Percentiles rank a stretch among this genome's conserved stretches.
These are phyloP conservation scores for Nomia melanderi DNA, from an alignment of 1,140 invertebrate species.

Conservation along the genomic window DNA sequence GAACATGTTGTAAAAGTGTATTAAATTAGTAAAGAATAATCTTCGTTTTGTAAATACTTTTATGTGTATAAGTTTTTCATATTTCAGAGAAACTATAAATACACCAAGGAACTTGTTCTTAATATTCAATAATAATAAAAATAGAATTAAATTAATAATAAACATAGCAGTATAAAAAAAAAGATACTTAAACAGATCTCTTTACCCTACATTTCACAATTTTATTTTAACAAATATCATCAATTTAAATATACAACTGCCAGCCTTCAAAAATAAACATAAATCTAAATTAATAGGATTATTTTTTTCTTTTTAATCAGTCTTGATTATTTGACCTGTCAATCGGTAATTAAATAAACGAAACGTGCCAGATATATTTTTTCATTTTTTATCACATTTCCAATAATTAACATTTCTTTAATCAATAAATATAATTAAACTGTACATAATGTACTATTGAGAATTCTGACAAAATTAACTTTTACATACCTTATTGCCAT, in stretches of 20 bases:
- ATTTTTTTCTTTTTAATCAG: neutral
- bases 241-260: neutral
- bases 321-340: neutral
- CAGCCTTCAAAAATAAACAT: slow-evolving; percentile 18
- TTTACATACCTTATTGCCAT: too few species aligned
- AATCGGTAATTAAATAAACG: neutral
- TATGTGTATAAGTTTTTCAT: slow-evolving; percentile 26
- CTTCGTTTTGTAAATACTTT: slow-evolving; percentile 31
- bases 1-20: slow-evolving; percentile 20
- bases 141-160: slow-evolving; percentile 14
- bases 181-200: slow-evolving; percentile 5
- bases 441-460: neutral
- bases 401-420: neutral
- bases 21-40: slow-evolving; percentile 18
- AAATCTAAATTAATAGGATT: slow-evolving; percentile 1
- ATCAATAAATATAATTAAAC: neutral
- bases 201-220: neutral
- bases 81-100: neutral
- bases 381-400: neutral
- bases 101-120: slow-evolving; percentile 20
- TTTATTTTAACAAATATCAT: slow-evolving; percentile 21
- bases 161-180: slow-evolving; percentile 27
- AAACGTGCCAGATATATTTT: neutral
- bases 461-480: neutral
- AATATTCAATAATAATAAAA: slow-evolving; percentile 9